Evolutionary conservation across 2,113 vertebrate species (phyloP).

Genomic region (Sterrhoptilus dennistouni): DNA sequence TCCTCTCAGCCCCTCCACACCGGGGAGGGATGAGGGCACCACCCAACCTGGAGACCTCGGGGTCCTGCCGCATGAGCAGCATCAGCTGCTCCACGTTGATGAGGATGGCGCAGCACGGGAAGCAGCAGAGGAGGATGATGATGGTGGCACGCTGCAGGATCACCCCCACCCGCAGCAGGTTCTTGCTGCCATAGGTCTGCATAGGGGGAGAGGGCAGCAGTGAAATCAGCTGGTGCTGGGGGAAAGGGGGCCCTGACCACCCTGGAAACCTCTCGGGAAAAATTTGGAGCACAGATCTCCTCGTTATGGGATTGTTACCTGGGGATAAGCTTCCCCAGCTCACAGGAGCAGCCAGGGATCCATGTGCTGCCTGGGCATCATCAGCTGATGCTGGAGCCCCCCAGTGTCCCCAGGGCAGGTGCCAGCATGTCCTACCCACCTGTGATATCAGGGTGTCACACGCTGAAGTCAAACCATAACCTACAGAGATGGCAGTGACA

Average conservation of each 20-base stretch:
- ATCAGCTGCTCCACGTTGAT: slow-evolving; percentile 84
- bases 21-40: neutral
- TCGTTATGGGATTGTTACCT: neutral
- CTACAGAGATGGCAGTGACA: slow-evolving; percentile 72
- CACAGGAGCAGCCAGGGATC: rapidly evolving
- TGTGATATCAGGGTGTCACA: slow-evolving; percentile 80
- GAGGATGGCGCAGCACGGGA: slow-evolving; percentile 87
- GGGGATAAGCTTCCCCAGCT: neutral
- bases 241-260: neutral
- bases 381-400: neutral
- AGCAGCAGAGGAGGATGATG: slow-evolving; percentile 86
- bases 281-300: rapidly evolving
- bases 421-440: slow-evolving; percentile 48
- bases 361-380: neutral
- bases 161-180: slow-evolving; percentile 84
- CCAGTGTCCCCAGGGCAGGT: rapidly evolving
- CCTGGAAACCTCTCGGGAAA: rapidly evolving
- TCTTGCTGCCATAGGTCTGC: slow-evolving; percentile 86
- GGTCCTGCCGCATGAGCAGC: slow-evolving; percentile 78
- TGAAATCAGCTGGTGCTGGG: neutral
- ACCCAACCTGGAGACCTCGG: slow-evolving; percentile 83
- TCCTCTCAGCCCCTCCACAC: neutral
- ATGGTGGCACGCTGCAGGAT: slow-evolving; percentile 82
- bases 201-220: neutral
- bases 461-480: slow-evolving; percentile 62